These are phyloP conservation scores for Sphenopsis melanotis DNA, from an alignment of 2,797 vertebrate species.

Conservation along the genomic window DNA sequence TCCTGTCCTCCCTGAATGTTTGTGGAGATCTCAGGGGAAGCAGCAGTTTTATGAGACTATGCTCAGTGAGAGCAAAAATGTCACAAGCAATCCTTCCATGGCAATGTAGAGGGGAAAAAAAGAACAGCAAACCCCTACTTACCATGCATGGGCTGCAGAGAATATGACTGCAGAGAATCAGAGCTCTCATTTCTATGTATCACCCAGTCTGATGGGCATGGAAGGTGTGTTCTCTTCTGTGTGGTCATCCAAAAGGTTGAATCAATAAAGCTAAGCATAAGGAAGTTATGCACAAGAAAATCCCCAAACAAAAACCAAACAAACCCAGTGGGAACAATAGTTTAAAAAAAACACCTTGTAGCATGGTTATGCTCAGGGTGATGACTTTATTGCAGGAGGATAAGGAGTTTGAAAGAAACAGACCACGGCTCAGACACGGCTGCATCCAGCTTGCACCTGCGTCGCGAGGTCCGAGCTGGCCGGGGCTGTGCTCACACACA, in stretches of 20 bases:
- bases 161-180: not conserved
- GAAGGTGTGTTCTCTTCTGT: not conserved
- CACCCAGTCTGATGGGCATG: not conserved
- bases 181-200: not conserved
- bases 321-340: not conserved
- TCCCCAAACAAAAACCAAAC: not conserved
- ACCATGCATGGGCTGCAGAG: rapidly evolving
- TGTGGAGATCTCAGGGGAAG: not conserved
- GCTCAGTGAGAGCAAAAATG: not conserved
- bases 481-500: not conserved
- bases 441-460: not conserved
- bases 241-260: not conserved
- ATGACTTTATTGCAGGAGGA: not conserved
- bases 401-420: not conserved
- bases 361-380: not conserved
- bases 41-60: not conserved
- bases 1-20: not conserved
- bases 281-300: not conserved
- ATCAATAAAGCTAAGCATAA: not conserved
- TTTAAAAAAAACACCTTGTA: not conserved
- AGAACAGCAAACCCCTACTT: not conserved
- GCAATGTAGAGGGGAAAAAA: not conserved
- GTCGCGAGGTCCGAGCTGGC: not conserved
- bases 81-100: not conserved
- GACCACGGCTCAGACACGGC: rapidly evolving